Evolutionary conservation across 2,888 invertebrate genomes (phyloP).

Genomic region (Scelioninae gen. 1): DNA sequence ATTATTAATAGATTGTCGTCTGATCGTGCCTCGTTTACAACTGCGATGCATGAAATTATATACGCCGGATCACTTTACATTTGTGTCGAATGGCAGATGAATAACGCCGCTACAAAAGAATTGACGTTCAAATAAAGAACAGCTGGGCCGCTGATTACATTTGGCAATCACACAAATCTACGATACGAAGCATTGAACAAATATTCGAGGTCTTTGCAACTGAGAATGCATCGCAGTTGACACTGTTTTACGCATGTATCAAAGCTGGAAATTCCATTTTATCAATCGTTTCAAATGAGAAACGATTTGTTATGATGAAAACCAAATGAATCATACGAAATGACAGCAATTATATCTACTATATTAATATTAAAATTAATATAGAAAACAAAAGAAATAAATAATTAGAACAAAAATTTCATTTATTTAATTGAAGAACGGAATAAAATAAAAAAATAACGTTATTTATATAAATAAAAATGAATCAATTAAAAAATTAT

Average conservation of each 20-base stretch:
- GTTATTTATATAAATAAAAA: too few species aligned
- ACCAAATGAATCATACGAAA: too few species aligned
- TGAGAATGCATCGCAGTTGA: background rate
- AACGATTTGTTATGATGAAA: too few species aligned
- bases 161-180: constrained; percentile 52
- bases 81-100: constrained; percentile 9
- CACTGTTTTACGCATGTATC: background rate
- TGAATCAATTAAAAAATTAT: too few species aligned
- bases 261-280: too few species aligned
- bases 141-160: constrained; percentile 52
- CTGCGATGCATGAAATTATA: constrained; percentile 45
- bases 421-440: too few species aligned
- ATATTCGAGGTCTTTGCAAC: constrained; percentile 16
- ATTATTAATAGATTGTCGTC: constrained; percentile 58
- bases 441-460: too few species aligned
- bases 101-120: constrained; percentile 24
- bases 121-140: constrained; percentile 58
- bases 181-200: constrained; percentile 45
- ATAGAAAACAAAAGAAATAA: too few species aligned
- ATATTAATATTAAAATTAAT: too few species aligned
- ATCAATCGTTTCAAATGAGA: too few species aligned
- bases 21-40: constrained; percentile 40
- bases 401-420: too few species aligned
- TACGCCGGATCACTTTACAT: constrained; percentile 40
- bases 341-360: too few species aligned